These are phyloP conservation scores for Macrosoma leucophasiata DNA, from an alignment of 2,888 invertebrate species.

Conservation along the genomic window DNA sequence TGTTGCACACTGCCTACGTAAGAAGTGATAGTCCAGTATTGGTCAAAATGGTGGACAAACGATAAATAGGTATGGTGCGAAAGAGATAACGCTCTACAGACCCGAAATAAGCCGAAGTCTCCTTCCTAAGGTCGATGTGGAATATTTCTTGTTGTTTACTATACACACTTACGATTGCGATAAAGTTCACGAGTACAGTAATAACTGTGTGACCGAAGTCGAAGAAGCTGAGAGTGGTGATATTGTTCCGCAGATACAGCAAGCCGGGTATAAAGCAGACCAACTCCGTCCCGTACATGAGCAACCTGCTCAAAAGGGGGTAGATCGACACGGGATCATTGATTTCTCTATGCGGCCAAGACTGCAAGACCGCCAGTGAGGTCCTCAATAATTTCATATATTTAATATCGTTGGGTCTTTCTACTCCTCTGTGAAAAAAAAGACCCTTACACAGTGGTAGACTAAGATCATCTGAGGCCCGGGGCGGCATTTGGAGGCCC, in stretches of 20 bases:
- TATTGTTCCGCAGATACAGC: slow-evolving; percentile 12
- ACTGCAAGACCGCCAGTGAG: slow-evolving; percentile 9
- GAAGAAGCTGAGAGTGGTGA: slow-evolving; percentile 11
- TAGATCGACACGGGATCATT: slow-evolving; percentile 11
- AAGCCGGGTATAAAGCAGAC: slow-evolving; percentile 13
- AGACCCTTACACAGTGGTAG: too few species aligned
- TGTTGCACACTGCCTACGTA: too few species aligned
- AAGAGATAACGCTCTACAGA: too few species aligned
- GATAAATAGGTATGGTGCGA: too few species aligned
- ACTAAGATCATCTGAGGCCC: neutral
- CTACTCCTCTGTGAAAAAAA: slow-evolving; percentile 14
- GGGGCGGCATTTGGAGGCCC: too few species aligned
- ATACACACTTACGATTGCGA: slow-evolving; percentile 21
- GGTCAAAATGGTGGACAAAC: too few species aligned
- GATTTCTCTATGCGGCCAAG: slow-evolving; percentile 13
- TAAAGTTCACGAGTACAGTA: slow-evolving; percentile 17
- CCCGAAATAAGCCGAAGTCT: too few species aligned
- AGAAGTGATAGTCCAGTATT: too few species aligned
- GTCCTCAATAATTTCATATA: slow-evolving; percentile 19
- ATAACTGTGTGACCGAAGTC: slow-evolving; percentile 21
- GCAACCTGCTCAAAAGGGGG: slow-evolving; percentile 7
- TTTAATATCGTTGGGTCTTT: slow-evolving; percentile 15
- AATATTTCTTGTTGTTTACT: too few species aligned
- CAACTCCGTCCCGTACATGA: slow-evolving; percentile 8
- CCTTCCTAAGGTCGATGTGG: too few species aligned